Percentiles rank a stretch among this genome's conserved stretches.
phyloP scores from a whole-genome alignment of 1,140 invertebrate genomes.

The Danaus melanippus region DNA sequence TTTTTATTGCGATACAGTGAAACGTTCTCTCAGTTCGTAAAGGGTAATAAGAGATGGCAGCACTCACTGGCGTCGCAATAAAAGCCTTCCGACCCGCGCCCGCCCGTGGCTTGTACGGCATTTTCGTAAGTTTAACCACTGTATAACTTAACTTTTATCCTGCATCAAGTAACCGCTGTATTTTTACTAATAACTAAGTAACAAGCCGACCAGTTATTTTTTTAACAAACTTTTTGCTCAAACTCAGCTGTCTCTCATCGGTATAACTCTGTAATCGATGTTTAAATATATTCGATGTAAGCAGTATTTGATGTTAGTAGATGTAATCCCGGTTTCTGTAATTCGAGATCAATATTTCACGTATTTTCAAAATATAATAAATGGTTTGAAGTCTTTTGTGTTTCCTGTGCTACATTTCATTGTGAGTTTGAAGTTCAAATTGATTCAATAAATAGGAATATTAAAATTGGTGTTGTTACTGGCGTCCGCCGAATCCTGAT shows the following conservation, averaged over 20 bases:
- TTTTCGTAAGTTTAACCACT: conserved; percentile 64
- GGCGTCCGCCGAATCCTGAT: conserved; percentile 21
- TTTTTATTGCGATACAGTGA: conserved; percentile 5
- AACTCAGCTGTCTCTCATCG: conserved; percentile 56
- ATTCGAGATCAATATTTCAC: conserved; percentile 56
- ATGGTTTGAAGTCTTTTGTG: conserved; percentile 67
- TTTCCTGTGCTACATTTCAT: conserved; percentile 70
- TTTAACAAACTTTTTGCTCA: conserved; percentile 68
- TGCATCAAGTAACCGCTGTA: conserved; percentile 63
- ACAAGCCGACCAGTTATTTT: conserved; percentile 63
- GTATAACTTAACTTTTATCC: conserved; percentile 65
- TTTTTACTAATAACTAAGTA: conserved; percentile 61
- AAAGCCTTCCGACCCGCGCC: conserved; percentile 35
- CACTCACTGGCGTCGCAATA: conserved; percentile 20
- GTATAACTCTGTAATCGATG: conserved; percentile 42
- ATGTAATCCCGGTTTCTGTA: conserved; percentile 47
- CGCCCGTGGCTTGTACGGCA: conserved; percentile 63
- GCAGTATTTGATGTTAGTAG: conserved; percentile 61
- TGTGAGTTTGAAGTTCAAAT: conserved; percentile 72
- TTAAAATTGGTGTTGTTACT: conserved; percentile 65
- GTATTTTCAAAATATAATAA: conserved; percentile 62
- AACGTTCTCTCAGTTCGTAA: conserved; percentile 17
- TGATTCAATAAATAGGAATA: conserved; percentile 72
- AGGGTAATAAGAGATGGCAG: conserved; percentile 30
- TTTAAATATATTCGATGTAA: conserved; percentile 48